Base-by-base conservation (phyloP, 1,140 invertebrate genomes). In the Lepidostoma basale region DNA sequence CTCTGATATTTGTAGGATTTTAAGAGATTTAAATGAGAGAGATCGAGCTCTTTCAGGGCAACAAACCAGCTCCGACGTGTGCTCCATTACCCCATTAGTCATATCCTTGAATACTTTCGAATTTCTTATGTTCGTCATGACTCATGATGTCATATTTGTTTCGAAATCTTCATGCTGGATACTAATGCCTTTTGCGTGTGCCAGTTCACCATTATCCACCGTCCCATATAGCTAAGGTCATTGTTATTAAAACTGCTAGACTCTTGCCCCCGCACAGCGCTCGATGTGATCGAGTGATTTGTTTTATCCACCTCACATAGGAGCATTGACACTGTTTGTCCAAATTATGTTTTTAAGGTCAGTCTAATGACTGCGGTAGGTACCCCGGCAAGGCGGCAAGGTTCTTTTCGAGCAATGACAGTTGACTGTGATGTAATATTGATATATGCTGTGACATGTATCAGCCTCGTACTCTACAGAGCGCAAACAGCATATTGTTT, bases 71-170 rank as follows among this genome's bases (percentile, higher is more conserved):
- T 23, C 10, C 26, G 26, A 23, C 52, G 18, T 22, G 28, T 33
- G 52, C 28, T 22, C 52, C 18, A n/a, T 56, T 33, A 56, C 14
- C n/a, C n/a, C n/a, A n/a, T 56, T 18, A 56, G 20, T 22, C 33
- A 22, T 56, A 56, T 56, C 52, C 52, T 56, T 56, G 52, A 30
- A 36, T 56, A 33, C 52, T 56, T 56, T 56, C 52, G 52, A 56
- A 56, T 56, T 56, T 56, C 52, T 56, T 56, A 18, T 26, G 52
- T 16, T 56, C 52, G 52, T 56, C 28, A 56, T 56, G 52, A 56
- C 36, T 56, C 52, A 36, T 56, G 22, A 54, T 54, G 28, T 49
- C 20, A 20, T 54, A 14, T 33, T 36, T 56, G 52, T 56, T 56
- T 33, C 52, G 52, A 56, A 56, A 56, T 56, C 52, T 36, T 33